Evolutionary conservation across 1,140 invertebrate genomes (phyloP), one percentile per base, ranked within the genome.

Genomic region (Drosophila hydei): DNA sequence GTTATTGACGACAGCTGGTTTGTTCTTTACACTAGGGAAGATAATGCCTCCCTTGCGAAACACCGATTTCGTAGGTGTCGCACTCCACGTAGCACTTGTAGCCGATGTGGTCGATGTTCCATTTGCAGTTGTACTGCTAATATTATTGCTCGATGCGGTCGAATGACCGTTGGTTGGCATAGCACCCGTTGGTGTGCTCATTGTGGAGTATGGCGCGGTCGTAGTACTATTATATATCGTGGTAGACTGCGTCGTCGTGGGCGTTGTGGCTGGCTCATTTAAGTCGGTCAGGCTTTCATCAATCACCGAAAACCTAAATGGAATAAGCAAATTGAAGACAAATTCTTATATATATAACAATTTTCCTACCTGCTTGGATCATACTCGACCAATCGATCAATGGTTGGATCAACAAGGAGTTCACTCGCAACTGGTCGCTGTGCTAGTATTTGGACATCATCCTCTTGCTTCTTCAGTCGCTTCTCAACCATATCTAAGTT

Each of bases 1-100:
- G 59, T 95, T 95, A 92, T 97, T 97, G 6, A 95, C 94, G 25
- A 95, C 94, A 61, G 95, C 95, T 4, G 96, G 96, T 81, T 97
- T 97, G 90, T 97, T 97, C 90, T 97, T 97, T 11, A 97, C 96
- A 77, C 96, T 97, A 0, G 96, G 96, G 92, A 97, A 97, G 91
- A 97, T 97, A 75, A 97, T 94, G 43, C 95, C 95, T 16, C 95
- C 94, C 91, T 96, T 96, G 56, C 95, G 94, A 36, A 77, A 78
- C 3, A 68, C 14, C 6, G 90, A 74, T 69, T 91, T 91, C 0
- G 76, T 60, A 5, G 80, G 58, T 21, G 76, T 70, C 27, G 70
- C 19, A 40, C 59, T 69, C 68, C 51, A 72, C 3, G 76, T 45
- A 7, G 59, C n/a, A 5, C 43, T 59, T 1, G 42, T 61, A 50